Percentiles rank a stretch among this genome's conserved stretches.
Conservation (phyloP, 2,888 invertebrate genomes). For the Trissolcus brochymenae region DNA sequence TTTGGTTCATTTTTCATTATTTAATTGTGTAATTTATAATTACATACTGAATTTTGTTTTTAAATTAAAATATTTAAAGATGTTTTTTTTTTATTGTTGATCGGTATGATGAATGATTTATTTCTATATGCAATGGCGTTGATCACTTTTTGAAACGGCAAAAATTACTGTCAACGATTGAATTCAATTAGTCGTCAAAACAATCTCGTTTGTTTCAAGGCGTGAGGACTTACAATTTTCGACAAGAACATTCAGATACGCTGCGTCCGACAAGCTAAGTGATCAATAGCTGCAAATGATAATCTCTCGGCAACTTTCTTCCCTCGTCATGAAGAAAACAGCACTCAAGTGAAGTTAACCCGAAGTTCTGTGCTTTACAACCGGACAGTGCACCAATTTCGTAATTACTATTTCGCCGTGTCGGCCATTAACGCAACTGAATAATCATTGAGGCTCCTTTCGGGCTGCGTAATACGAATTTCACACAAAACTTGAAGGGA, state of each 20-base stretch:
- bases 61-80: too few species aligned
- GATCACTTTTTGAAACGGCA: too few species aligned
- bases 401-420: constrained; percentile 35
- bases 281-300: constrained; percentile 22
- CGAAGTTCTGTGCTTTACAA: constrained; percentile 33
- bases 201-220: constrained; percentile 14
- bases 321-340: constrained; percentile 3
- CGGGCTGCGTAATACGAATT: constrained; percentile 8
- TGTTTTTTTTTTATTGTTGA: too few species aligned
- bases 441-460: constrained; percentile 14
- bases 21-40: too few species aligned
- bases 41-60: too few species aligned
- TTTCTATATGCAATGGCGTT: constrained; percentile 6
- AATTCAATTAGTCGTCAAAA: constrained; percentile 30
- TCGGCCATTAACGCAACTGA: constrained; percentile 13
- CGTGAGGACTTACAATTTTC: not conserved
- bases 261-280: not conserved
- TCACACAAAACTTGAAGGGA: not conserved
- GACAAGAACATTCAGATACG: not conserved
- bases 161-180: too few species aligned
- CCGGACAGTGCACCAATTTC: constrained; percentile 34
- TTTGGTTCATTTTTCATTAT: not conserved
- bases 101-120: not conserved
- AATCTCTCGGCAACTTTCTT: constrained; percentile 26
- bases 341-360: constrained; percentile 4